These are phyloP conservation scores for Tretioscincus oriximinensis DNA, from an alignment of 2,113 vertebrate genomes.

Conservation along the genomic window DNA sequence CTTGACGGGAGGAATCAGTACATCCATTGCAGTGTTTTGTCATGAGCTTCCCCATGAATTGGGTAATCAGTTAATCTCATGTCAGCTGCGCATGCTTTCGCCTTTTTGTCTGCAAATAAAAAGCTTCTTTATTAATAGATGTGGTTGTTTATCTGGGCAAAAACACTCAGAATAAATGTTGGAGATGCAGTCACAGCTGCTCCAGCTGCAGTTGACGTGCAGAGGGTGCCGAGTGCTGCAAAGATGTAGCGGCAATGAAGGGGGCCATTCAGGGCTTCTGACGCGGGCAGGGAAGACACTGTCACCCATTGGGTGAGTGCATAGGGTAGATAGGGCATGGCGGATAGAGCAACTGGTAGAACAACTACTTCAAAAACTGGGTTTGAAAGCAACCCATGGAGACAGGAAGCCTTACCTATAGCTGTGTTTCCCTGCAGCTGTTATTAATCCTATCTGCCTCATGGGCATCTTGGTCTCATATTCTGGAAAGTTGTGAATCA, in stretches of 20 bases:
- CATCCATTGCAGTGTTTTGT: conserved; percentile 97
- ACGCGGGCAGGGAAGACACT: not conserved
- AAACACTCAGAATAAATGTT: no score
- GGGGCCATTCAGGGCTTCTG: not conserved
- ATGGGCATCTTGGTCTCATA: no score
- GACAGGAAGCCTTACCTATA: no score
- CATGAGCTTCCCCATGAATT: conserved; percentile 97
- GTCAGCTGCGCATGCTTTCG: not conserved
- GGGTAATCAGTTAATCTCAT: conserved; percentile 74
- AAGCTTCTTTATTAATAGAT: not conserved
- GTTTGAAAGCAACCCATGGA: no score
- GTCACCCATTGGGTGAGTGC: no score
- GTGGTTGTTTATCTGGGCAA: not conserved
- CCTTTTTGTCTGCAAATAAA: not conserved
- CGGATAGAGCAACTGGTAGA: no score
- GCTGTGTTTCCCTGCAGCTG: no score
- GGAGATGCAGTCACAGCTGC: not conserved
- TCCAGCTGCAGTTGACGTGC: not conserved
- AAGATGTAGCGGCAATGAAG: not conserved
- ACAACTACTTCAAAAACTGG: no score
- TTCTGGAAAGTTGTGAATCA: not conserved
- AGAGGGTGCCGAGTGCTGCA: not conserved
- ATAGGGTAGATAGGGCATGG: no score
- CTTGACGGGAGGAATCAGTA: conserved; percentile 94
- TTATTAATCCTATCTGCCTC: no score